Base-by-base conservation (phyloP, 2,797 vertebrate species). In the Sparidentex hasta region DNA sequence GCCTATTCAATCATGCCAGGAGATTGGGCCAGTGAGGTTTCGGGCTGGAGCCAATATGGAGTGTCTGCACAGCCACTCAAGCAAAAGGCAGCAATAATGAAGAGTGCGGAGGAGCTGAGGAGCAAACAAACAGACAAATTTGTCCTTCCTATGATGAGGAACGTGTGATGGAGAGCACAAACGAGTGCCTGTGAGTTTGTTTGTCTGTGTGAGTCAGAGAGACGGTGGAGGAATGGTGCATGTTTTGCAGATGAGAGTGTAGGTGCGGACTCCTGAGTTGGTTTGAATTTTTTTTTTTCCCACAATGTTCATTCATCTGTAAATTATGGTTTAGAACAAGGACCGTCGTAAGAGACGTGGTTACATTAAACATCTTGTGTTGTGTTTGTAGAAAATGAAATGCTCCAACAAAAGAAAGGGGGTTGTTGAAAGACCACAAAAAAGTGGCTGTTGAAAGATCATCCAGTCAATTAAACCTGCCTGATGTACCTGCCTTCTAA, bases 1-100 rank as follows among this genome's bases (percentile, higher is more conserved):
- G 90, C 88, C 90, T 89, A 84, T 93, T 94, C 92, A 95, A 94
- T 95, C 93, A 93, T 83, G 87, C 87, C 81, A 85, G 70, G 88
- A 91, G 92, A 92, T 89, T 90, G 92, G 91, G 61, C 88, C 84
- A 61, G 84, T 74, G 82, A 91, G 90, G 88, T 94, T 91, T 88
- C 87, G 77, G 82, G 75, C 76, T 81, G 80, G 80, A 91, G 85
- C 85, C 86, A 71, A 92, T 90, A 86, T 89, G 88, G 75, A 87
- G 78, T 63, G 78, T 63, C 82, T 74, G 78, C 70, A 71, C 72
- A 85, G 81, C 84, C 86, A 84, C 88, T 92, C 68, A 13, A 86
- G 79, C 82, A 86, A 89, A 86, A 81, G 79, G 72, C 79, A 72
- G 78, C 71, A 76, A 87, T 91, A 88, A 93, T 90, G 86, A 89